phyloP scores from a whole-genome alignment of 2,797 vertebrate species.

The Pagetopsis macropterus region DNA sequence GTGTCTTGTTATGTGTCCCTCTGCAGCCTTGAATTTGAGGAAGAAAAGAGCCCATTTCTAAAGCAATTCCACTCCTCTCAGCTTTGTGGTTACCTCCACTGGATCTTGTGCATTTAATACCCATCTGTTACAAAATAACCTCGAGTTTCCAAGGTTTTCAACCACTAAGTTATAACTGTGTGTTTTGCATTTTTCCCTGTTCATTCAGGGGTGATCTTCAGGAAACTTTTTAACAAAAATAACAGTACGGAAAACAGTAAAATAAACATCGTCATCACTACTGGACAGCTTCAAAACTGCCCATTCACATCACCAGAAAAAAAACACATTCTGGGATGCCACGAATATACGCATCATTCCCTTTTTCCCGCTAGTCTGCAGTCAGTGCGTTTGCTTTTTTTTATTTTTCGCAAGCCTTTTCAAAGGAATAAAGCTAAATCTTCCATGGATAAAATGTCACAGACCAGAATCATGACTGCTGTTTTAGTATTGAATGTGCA shows the following conservation, averaged over 20 bases:
- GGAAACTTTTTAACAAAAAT: neutral
- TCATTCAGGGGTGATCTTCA: neutral
- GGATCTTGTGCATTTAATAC: conserved; percentile 5
- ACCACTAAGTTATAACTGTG: neutral
- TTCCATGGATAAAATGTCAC: conserved; percentile 23
- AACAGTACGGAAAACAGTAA: neutral
- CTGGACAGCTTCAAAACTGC: neutral
- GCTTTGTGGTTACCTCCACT: neutral
- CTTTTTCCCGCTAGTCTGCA: neutral
- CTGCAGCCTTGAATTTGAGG: conserved; percentile 8
- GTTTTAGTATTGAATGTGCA: neutral
- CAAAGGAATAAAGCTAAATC: conserved; percentile 9
- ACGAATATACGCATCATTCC: neutral
- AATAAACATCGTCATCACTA: too few species aligned
- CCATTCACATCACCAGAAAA: neutral
- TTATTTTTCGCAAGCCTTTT: too few species aligned
- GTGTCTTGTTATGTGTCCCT: conserved; percentile 4
- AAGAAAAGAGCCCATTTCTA: neutral
- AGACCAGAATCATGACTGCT: neutral
- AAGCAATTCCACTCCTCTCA: neutral
- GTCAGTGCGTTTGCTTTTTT: too few species aligned
- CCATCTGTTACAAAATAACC: conserved; percentile 7
- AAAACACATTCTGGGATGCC: neutral
- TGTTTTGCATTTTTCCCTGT: neutral
- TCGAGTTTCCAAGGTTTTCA: neutral